phyloP scores from a whole-genome alignment of 92 coral and sea anemone species.

The Hydrozoanthus gracilis region DNA sequence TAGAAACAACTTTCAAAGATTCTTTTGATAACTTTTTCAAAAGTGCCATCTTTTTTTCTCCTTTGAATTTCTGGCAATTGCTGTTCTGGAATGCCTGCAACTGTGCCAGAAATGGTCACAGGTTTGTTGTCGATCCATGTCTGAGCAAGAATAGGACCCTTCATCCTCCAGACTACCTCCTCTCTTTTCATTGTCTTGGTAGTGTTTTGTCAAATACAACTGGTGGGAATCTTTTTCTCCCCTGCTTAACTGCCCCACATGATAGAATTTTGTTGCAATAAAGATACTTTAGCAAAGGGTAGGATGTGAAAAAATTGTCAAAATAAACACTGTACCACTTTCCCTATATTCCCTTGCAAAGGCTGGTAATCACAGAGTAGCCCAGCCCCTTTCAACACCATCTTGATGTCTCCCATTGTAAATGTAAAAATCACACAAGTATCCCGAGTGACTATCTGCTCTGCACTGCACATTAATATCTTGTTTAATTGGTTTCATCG shows the following conservation, averaged over 20 bases:
- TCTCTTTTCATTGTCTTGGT: conserved; percentile 26
- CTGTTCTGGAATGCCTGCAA: neutral
- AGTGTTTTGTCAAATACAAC: conserved; percentile 35
- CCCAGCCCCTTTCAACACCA: conserved; percentile 33
- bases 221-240: conserved; percentile 36
- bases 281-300: conserved; percentile 29
- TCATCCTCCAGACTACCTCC: neutral
- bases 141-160: conserved; percentile 47
- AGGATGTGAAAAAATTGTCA: conserved; percentile 53
- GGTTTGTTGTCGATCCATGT: conserved; percentile 60
- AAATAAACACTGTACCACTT: conserved; percentile 52
- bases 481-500: conserved; percentile 42
- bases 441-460: conserved; percentile 39
- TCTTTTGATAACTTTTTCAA: conserved; percentile 13
- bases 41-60: conserved; percentile 54
- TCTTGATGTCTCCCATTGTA: conserved; percentile 28
- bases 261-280: conserved; percentile 30
- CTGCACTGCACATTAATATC: conserved; percentile 52
- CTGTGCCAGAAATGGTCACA: conserved; percentile 31
- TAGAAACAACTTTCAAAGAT: no score
- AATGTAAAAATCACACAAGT: conserved; percentile 45
- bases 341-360: conserved; percentile 41
- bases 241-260: conserved; percentile 36
- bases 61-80: conserved; percentile 27
- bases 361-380: conserved; percentile 48